Base-by-base conservation (phyloP, 1,140 invertebrate genomes). In the Coptotermes formosanus region DNA sequence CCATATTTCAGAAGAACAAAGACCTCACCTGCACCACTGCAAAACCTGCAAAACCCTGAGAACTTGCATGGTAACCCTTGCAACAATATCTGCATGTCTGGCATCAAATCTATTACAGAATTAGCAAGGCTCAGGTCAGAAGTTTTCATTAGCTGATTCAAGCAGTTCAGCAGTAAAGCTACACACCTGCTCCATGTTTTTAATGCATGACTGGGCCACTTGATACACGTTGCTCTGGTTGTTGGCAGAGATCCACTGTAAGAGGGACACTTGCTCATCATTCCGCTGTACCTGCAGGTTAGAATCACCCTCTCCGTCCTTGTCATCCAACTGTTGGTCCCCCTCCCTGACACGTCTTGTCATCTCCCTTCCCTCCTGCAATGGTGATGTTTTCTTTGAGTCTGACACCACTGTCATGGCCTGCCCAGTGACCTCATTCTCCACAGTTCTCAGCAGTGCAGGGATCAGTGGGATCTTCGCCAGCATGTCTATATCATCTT, bases 181-280 rank as follows among this genome's bases (percentile, higher is more conserved):
- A 55, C 52, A 55, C 44, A 86, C 85, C 75, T 48, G 44, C 8
- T 82, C 44, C 69, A 86, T 23, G 59, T 94, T 95, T 87, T 94
- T 93, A 32, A 93, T 91, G 89, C 97, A 97, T 87, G 95, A 94
- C 69, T 97, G 94, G 6, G 95, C 94, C 88, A 98, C 94, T 86
- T 95, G 93, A 86, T 96, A 94, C n/a, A 98, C 89, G 82, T 94
- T 94, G 82, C 96, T 94, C 89, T 95, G 95, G 88, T 97, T 96
- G 88, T 96, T 94, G 1, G 94, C 93, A 21, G 94, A 93, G 43
- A 98, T 97, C 97, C 97, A 98, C 87, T 97, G 94, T 52, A 97
- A 90, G 2, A 97, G 89, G 59, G 94, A 94, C 0, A 93, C 89
- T 16, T 91, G 88, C 30, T 90, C 88, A 3, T 87, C 48, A 87